Conservation (phyloP, 1,140 invertebrate genomes). For the Drosophila micromelanica region DNA sequence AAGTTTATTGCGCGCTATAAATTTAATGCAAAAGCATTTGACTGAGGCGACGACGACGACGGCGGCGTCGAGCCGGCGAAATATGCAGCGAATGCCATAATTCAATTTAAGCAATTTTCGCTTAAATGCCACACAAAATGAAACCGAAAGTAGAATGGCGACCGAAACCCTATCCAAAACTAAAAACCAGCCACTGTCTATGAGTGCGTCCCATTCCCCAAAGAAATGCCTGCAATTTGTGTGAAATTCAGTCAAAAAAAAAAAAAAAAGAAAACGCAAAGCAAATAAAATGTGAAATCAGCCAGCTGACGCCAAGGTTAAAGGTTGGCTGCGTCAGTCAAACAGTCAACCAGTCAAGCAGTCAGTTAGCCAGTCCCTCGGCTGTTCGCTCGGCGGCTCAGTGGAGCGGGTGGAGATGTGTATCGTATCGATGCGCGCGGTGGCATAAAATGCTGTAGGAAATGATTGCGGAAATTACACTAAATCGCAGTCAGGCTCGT, state of each 20-base stretch:
- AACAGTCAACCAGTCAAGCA: constrained; percentile 13
- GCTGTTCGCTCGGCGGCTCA: neutral
- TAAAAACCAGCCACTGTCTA: constrained; percentile 10
- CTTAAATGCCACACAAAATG: constrained; percentile 41
- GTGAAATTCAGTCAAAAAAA: constrained; percentile 23
- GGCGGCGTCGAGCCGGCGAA: constrained; percentile 22
- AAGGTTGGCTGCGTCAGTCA: constrained; percentile 11
- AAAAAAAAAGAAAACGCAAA: neutral
- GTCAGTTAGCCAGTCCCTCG: constrained; percentile 7
- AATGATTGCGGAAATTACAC: constrained; percentile 80
- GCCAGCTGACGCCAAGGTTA: constrained; percentile 47
- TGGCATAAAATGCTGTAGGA: constrained; percentile 75
- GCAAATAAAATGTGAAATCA: constrained; percentile 29
- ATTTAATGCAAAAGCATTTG: constrained; percentile 80
- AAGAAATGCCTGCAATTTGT: constrained; percentile 27
- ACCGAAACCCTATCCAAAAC: constrained; percentile 10
- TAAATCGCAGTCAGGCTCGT: constrained; percentile 59
- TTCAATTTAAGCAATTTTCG: constrained; percentile 61
- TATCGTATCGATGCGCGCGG: constrained; percentile 51
- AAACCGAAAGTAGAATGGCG: constrained; percentile 26
- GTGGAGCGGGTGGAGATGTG: neutral
- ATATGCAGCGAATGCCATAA: constrained; percentile 65
- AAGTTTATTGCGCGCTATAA: constrained; percentile 76
- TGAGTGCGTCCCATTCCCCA: neutral
- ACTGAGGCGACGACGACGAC: constrained; percentile 25